Percentiles rank a stretch among this genome's conserved stretches.
These are phyloP conservation scores for Sminthopsis crassicaudata DNA, from an alignment of 2,113 vertebrate genomes.

Conservation along the genomic window DNA sequence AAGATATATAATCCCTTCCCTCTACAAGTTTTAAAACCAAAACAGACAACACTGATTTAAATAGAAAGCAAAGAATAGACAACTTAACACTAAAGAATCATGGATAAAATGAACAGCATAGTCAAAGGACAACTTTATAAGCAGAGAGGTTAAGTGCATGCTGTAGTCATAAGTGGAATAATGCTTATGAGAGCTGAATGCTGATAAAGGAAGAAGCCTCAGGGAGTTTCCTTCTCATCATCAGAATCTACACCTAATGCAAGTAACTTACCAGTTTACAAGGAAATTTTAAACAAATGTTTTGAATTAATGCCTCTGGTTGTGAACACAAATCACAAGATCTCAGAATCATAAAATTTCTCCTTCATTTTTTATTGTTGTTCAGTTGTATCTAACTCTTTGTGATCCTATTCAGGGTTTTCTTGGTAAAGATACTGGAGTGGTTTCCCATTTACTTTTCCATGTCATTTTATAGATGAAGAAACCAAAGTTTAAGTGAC, in stretches of 20 bases:
- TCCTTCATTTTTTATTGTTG: background rate
- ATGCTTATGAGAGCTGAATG: background rate
- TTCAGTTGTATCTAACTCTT: background rate
- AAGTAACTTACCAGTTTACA: background rate
- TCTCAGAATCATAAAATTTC: background rate
- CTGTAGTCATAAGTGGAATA: conserved; percentile 14
- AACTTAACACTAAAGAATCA: conserved; percentile 54
- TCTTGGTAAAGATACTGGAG: too few species aligned
- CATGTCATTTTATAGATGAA: too few species aligned
- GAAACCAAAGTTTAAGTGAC: too few species aligned
- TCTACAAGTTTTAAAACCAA: background rate
- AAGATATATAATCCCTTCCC: conserved; percentile 52
- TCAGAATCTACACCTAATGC: background rate
- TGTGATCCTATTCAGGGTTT: too few species aligned
- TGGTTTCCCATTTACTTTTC: too few species aligned
- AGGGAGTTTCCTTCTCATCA: background rate
- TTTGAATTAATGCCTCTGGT: background rate
- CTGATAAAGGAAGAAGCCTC: background rate
- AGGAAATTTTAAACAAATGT: background rate
- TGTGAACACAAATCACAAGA: background rate
- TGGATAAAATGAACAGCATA: conserved; percentile 34
- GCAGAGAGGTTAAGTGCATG: conserved; percentile 42
- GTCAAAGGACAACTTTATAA: conserved; percentile 42
- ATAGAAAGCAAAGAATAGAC: conserved; percentile 7
- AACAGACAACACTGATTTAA: background rate